These are phyloP conservation scores for Tinea trinotella DNA, from an alignment of 2,888 invertebrate genomes.

Conservation along the genomic window DNA sequence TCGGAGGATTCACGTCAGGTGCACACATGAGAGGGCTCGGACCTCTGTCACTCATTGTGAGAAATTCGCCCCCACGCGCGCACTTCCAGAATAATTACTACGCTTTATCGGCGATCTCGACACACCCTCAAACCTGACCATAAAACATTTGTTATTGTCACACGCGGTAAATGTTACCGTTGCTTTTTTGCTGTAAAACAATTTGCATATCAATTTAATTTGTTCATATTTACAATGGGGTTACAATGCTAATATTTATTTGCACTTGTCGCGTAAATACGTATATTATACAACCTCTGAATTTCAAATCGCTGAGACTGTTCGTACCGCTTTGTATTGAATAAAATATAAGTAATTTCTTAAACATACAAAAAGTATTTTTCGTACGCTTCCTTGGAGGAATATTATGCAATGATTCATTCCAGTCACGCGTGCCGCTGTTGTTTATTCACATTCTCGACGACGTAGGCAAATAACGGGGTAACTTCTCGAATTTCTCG, in stretches of 20 bases:
- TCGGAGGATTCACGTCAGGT: slow-evolving; percentile 11
- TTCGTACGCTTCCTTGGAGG: slow-evolving; percentile 34
- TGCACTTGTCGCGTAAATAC: neutral
- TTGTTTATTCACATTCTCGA: slow-evolving; percentile 59
- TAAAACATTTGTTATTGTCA: slow-evolving; percentile 5
- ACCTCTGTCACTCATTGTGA: slow-evolving; percentile 27
- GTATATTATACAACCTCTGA: neutral
- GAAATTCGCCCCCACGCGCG: slow-evolving; percentile 24
- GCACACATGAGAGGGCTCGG: slow-evolving; percentile 8
- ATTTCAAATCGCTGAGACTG: neutral
- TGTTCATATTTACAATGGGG: neutral
- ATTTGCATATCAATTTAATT: neutral
- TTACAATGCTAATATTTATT: neutral
- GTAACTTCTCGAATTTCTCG: slow-evolving; percentile 40
- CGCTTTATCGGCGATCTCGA: slow-evolving; percentile 13
- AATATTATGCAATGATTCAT: slow-evolving; percentile 44
- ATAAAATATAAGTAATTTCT: slow-evolving; percentile 48
- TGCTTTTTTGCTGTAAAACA: neutral
- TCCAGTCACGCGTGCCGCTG: slow-evolving; percentile 51
- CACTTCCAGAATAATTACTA: slow-evolving; percentile 14
- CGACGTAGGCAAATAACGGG: slow-evolving; percentile 53
- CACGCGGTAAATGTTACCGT: neutral
- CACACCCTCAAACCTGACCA: neutral
- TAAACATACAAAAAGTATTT: slow-evolving; percentile 39
- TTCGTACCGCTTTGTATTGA: slow-evolving; percentile 31